A percentile compares a stretch with the other conserved stretches of the same genome.
These are phyloP conservation scores for Ormyrus thymus DNA, from an alignment of 2,888 invertebrate species.

Conservation along the genomic window DNA sequence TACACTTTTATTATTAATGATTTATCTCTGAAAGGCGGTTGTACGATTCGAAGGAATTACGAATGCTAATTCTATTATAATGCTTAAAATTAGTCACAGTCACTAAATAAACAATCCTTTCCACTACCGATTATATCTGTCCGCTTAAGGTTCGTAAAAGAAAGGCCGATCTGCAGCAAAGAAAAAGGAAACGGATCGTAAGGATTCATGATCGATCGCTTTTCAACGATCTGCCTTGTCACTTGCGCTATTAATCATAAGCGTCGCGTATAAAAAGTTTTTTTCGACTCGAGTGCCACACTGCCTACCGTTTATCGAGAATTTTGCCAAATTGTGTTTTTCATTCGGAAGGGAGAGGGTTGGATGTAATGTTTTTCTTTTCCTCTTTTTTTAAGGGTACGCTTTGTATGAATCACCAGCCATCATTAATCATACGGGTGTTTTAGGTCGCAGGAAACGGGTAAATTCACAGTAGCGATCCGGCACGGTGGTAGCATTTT, in stretches of 20 bases:
- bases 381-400: conserved; percentile 29
- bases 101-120: no score
- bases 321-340: conserved; percentile 56
- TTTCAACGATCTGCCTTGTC: conserved; percentile 48
- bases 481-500: not conserved
- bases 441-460: conserved; percentile 27
- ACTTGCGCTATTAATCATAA: conserved; percentile 51
- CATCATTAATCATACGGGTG: conserved; percentile 52
- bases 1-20: no score
- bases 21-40: no score
- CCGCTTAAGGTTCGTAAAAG: not conserved
- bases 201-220: conserved; percentile 49
- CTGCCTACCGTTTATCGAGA: conserved; percentile 56
- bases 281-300: conserved; percentile 28
- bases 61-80: not conserved
- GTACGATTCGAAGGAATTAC: no score
- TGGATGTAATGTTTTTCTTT: conserved; percentile 31
- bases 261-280: conserved; percentile 46
- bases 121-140: not conserved
- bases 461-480: conserved; percentile 26
- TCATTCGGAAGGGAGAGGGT: conserved; percentile 54
- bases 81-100: no score
- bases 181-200: conserved; percentile 16
- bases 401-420: conserved; percentile 46
- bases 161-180: not conserved